These are phyloP conservation scores for Anoplophora glabripennis DNA, from an alignment of 1,140 invertebrate genomes.

Conservation along the genomic window DNA sequence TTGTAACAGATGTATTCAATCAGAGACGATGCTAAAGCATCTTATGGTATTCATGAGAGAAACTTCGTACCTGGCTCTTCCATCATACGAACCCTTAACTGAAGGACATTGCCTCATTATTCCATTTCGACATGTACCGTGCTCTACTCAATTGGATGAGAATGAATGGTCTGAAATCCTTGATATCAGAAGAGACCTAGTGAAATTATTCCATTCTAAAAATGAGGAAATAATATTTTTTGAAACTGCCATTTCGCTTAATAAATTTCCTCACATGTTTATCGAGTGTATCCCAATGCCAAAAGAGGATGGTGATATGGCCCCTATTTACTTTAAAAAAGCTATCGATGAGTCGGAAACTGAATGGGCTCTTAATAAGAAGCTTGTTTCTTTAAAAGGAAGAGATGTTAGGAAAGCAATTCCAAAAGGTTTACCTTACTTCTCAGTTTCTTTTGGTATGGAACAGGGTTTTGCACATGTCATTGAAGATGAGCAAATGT, in stretches of 20 bases:
- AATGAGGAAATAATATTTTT: conserved; percentile 87
- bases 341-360: conserved; percentile 90
- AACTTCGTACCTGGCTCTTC: conserved; percentile 80
- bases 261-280: conserved; percentile 75
- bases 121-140: conserved; percentile 76
- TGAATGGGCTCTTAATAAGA: conserved; percentile 94
- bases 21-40: conserved; percentile 77
- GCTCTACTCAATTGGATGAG: conserved; percentile 83
- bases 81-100: conserved; percentile 74
- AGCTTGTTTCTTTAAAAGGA: conserved; percentile 77
- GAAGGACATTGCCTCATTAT: conserved; percentile 85
- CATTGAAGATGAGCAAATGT: conserved; percentile 88
- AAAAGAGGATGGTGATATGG: conserved; percentile 75
- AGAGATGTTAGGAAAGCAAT: conserved; percentile 76
- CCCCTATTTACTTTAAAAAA: conserved; percentile 98
- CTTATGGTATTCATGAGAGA: conserved; percentile 79
- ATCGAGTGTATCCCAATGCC: conserved; percentile 88
- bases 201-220: conserved; percentile 70
- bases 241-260: conserved; percentile 70
- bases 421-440: conserved; percentile 93
- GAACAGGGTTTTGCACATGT: conserved; percentile 92
- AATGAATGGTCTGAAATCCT: conserved; percentile 89
- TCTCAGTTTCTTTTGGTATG: conserved; percentile 89
- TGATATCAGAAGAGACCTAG: conserved; percentile 71
- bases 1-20: conserved; percentile 82